Base-by-base conservation (phyloP, 30 jellyfish, hydroid and myxozoan genomes). In the Phacellophora camtschatica region DNA sequence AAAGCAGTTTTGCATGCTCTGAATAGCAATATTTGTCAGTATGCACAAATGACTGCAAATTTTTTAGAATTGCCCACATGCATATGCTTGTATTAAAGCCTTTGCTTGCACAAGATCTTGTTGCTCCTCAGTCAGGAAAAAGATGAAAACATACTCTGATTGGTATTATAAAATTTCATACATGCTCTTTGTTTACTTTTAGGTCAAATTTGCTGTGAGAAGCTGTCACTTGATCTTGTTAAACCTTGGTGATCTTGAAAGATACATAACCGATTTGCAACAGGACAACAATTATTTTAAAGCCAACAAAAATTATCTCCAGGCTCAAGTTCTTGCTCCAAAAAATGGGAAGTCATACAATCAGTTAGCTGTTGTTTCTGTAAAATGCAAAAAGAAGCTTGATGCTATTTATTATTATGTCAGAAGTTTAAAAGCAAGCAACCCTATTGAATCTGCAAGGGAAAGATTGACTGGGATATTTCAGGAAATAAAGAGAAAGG, bases 261-360 rank as follows among this genome's bases (percentile, higher is more conserved):
- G 98, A 32, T 92, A 92, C 77, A 81, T 92, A 8, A 71, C 96
- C 28, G 96, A 84, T 37, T 66, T 92, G 67, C 89, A 81, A 69
- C 83, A 53, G 13, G 96, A 85, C 29, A 63, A 68, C 31, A 62
- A 71, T 66, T 92, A 84, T 65, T 35, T 72, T 22, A 73, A 85
- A 64, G 98, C 98, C 27, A 80, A 69, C 41, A 79, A 61, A 25
- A 49, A 86, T 49, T 92, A 92, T 51, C 72, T 56, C 15, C 64
- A 92, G 20, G 98, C 98, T 4, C 92, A 49, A 34, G 35, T 56
- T n/a, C 86, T 92, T 11, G 98, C 95, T 7, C 98, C 98, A 20
- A 92, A 85, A 78, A 92, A 92, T 84, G 98, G 98, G 11, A 92
- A 92, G 62, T 85, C 96, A 4, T 92, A 92, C 81, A 92, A 92